Evolutionary conservation across 2,888 invertebrate genomes (phyloP), one percentile per base, ranked within the genome.

Genomic region (Erebia ligea): DNA sequence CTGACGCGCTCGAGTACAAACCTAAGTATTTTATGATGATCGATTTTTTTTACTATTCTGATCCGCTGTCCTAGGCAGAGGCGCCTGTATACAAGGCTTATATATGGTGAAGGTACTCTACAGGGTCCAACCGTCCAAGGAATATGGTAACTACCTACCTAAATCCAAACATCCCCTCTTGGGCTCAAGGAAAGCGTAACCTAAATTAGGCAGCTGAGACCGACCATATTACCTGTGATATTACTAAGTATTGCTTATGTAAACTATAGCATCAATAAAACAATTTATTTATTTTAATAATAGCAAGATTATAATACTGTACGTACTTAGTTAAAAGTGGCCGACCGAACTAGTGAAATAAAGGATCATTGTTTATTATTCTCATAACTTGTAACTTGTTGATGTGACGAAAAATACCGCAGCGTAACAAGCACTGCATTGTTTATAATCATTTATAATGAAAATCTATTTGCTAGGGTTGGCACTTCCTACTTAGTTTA

Each of bases 301-400:
- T 6, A 34, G 34, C 34, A 34, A 6, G 5, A 34, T 34, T 34
- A 34, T 34, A 34, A 1, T 34, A 34, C n/a, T 34, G 34, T 34
- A n/a, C n/a, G n/a, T n/a, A n/a, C n/a, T n/a, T n/a, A 34, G 19
- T 10, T 54, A 54, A 2, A 54, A 54, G 9, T 19, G 19, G 17
- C 54, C 54, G 54, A 19, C 19, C 17, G 6, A 34, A 54, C 17
- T 61, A 62, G 45, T 45, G 11, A 25, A 25, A 48, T 48, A 62
- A 62, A 21, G 62, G 15, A 19, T 48, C 62, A 48, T 62, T 62
- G 62, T 62, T 34, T 62, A 48, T 48, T 21, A 21, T 62, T 45
- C 61, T 45, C 61, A 17, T 25, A 57, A 57, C 25, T 56, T 56
- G 62, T 15, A 48, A 62, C 42, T 61, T 21, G 45, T 62, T 48